Percentiles rank a stretch among this genome's conserved stretches.
These are phyloP conservation scores for Drosophila nigritarsus DNA, from an alignment of 2,888 invertebrate genomes.

Conservation along the genomic window DNA sequence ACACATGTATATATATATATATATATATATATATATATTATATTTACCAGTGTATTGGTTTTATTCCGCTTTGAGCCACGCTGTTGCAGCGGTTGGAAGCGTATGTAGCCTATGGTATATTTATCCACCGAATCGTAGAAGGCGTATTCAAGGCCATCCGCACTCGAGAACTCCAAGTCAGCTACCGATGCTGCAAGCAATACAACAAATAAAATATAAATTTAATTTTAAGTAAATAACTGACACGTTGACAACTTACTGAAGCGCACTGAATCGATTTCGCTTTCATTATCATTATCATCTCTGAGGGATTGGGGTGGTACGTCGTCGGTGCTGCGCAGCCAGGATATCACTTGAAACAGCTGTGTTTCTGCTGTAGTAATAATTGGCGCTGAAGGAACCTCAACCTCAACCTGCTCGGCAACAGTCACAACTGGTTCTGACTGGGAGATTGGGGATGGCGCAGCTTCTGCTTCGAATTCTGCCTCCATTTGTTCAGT, in stretches of 20 bases:
- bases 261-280: slow-evolving; percentile 15
- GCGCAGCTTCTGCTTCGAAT: not conserved
- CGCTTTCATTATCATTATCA: fast-evolving
- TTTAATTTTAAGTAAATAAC: not conserved
- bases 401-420: not conserved
- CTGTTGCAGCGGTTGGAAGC: slow-evolving; percentile 65
- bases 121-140: slow-evolving; percentile 63
- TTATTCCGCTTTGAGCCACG: slow-evolving; percentile 64
- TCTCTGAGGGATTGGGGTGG: not conserved
- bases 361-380: not conserved
- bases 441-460: not conserved
- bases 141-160: slow-evolving; percentile 70
- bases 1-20: not conserved
- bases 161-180: slow-evolving; percentile 48
- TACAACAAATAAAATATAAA: not conserved
- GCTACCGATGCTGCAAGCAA: slow-evolving; percentile 34
- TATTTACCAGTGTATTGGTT: slow-evolving; percentile 51
- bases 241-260: slow-evolving; percentile 28
- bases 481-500: not conserved
- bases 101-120: slow-evolving; percentile 58
- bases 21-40: not conserved
- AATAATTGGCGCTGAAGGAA: not conserved
- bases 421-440: not conserved
- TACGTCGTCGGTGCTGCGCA: slow-evolving; percentile 35
- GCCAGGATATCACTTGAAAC: slow-evolving; percentile 31